A percentile compares a stretch with the other conserved stretches of the same genome.
phyloP scores from a whole-genome alignment of 2,113 vertebrate species.

The Cottus gobio region DNA sequence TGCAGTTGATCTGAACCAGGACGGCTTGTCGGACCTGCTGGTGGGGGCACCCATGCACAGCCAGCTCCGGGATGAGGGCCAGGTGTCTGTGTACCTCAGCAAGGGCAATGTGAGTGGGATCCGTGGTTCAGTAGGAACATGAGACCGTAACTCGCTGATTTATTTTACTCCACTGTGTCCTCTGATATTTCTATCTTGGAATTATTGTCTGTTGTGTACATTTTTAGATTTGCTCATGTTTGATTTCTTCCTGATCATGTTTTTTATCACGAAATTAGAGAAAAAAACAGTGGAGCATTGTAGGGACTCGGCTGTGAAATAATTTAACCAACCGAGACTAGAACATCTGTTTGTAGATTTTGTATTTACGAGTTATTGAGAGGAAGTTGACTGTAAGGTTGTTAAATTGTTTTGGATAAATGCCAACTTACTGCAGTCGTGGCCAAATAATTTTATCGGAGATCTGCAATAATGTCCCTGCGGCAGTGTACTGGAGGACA shows the following conservation, averaged over 20 bases:
- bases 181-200: neutral
- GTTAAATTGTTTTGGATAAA: conserved; percentile 19
- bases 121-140: conserved; percentile 29
- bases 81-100: conserved; percentile 96
- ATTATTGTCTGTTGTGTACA: neutral
- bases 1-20: conserved; percentile 97
- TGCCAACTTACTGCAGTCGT: conserved; percentile 10
- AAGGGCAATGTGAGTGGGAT: conserved; percentile 94
- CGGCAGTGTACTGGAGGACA: neutral
- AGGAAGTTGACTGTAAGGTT: conserved; percentile 13
- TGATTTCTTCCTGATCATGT: conserved; percentile 23
- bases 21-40: conserved; percentile 96
- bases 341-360: conserved; percentile 42
- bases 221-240: conserved; percentile 7
- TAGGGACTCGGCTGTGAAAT: conserved; percentile 4
- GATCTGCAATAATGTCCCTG: conserved; percentile 23
- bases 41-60: conserved; percentile 98
- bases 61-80: conserved; percentile 95
- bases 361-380: conserved; percentile 27
- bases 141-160: conserved; percentile 11
- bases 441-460: conserved; percentile 35
- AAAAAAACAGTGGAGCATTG: conserved; percentile 16
- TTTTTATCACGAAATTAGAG: conserved; percentile 25
- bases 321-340: conserved; percentile 9
- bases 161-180: conserved; percentile 10